Conservation (phyloP, 2,888 invertebrate species). For the Caenorhabditis auriculariae region DNA sequence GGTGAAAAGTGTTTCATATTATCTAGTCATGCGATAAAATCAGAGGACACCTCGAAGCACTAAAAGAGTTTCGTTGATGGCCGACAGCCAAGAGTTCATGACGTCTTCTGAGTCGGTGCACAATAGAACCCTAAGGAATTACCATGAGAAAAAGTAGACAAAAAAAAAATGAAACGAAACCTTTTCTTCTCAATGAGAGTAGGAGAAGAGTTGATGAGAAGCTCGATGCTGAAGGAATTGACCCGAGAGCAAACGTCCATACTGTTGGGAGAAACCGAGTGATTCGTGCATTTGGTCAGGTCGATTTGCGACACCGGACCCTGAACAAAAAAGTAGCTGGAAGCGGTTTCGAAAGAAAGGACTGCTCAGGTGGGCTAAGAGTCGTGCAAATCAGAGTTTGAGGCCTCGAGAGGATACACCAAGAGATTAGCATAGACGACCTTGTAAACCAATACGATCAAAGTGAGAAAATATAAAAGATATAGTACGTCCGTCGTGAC, state of each 20-base stretch:
- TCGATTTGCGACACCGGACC: conserved; percentile 38
- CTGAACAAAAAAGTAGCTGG: conserved; percentile 6
- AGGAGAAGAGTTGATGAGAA: conserved; percentile 40
- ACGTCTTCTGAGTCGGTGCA: conserved; percentile 38
- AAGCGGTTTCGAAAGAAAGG: too few relatives aligned
- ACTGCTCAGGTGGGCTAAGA: too few relatives aligned
- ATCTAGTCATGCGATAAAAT: too few relatives aligned
- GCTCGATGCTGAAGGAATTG: conserved; percentile 80
- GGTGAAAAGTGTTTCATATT: too few relatives aligned
- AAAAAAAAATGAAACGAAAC: conserved; percentile 6
- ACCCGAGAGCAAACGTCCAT: conserved; percentile 88
- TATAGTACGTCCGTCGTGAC: too few relatives aligned
- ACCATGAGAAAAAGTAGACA: neutral
- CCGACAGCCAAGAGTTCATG: conserved; percentile 36
- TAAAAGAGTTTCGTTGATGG: conserved; percentile 45
- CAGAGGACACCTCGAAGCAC: too few relatives aligned
- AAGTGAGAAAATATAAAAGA: too few relatives aligned
- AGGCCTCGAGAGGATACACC: too few relatives aligned
- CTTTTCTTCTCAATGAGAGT: conserved; percentile 42
- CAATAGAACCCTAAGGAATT: conserved; percentile 36
- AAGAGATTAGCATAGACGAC: too few relatives aligned
- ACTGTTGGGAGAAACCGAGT: conserved; percentile 70
- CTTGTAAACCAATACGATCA: too few relatives aligned
- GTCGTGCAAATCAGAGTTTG: too few relatives aligned
- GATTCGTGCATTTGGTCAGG: conserved; percentile 44